Percentiles rank a stretch among this genome's conserved stretches.
phyloP scores from a whole-genome alignment of 2,888 invertebrate species.

The Caenorhabditis doughertyi region DNA sequence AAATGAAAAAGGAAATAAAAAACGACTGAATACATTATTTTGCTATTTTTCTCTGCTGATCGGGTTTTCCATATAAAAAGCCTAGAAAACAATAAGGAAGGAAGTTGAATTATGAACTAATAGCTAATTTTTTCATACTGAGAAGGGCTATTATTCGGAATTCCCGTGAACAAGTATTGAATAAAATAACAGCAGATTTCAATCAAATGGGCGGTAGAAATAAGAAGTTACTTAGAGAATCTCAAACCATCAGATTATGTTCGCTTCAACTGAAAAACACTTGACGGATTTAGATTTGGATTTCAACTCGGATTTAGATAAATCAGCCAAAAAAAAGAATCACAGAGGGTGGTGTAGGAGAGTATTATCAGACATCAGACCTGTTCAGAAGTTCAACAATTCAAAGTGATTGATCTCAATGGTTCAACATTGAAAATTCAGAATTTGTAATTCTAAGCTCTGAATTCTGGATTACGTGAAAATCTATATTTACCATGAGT shows the following conservation, averaged over 20 bases:
- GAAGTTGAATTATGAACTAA: neutral
- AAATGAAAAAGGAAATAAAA: constrained; percentile 4
- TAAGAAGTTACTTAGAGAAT: neutral
- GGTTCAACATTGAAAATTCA: too few relatives aligned
- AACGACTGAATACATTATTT: constrained; percentile 17
- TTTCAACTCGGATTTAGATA: too few relatives aligned
- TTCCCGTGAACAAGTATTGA: neutral
- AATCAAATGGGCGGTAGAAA: neutral
- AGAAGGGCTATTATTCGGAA: too few relatives aligned
- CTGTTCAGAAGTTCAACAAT: neutral
- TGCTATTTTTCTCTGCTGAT: neutral
- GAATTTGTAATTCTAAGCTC: too few relatives aligned
- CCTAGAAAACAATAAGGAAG: neutral
- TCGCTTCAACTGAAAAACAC: constrained; percentile 1
- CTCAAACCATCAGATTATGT: constrained; percentile 21
- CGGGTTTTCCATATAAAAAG: neutral
- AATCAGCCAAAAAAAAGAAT: too few relatives aligned
- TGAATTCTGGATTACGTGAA: too few relatives aligned
- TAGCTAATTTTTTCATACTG: neutral
- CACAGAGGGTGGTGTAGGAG: too few relatives aligned
- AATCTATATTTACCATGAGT: too few relatives aligned
- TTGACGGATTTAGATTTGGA: constrained; percentile 26
- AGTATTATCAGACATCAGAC: too few relatives aligned
- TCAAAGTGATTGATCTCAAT: too few relatives aligned
- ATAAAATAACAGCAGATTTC: neutral